Evolutionary conservation across 2,113 vertebrate species (phyloP).

Genomic region (Grantiella picta): DNA sequence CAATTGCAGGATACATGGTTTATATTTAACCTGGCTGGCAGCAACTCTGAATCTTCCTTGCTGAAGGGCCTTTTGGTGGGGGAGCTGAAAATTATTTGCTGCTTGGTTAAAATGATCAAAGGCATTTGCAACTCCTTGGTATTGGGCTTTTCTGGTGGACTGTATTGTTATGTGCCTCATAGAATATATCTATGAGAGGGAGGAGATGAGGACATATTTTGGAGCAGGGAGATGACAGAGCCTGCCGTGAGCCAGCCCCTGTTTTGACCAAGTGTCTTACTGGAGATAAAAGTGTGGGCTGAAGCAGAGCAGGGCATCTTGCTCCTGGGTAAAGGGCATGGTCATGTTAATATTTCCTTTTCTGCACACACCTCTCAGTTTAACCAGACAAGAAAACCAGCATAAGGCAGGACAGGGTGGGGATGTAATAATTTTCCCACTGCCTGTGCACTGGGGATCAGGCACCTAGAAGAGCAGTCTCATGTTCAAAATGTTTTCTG

Average conservation of each 20-base stretch:
- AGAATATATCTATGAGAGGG: background rate
- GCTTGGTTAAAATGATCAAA: background rate
- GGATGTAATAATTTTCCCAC: background rate
- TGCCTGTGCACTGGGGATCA: background rate
- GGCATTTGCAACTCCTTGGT: background rate
- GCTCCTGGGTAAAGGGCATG: background rate
- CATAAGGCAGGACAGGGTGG: fast-evolving
- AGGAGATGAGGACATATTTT: background rate
- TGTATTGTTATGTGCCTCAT: background rate
- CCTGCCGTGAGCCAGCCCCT: background rate
- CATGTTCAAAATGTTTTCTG: background rate
- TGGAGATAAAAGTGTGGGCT: background rate
- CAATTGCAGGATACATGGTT: background rate
- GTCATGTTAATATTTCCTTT: background rate
- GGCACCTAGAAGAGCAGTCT: background rate
- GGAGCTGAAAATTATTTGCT: background rate
- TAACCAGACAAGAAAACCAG: background rate
- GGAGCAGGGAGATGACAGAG: background rate
- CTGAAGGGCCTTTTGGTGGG: background rate
- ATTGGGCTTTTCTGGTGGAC: background rate
- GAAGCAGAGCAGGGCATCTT: conserved; percentile 2
- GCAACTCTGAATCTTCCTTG: background rate
- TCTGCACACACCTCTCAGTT: background rate
- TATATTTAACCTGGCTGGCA: conserved; percentile 52
- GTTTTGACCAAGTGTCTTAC: background rate